phyloP scores from a whole-genome alignment of 2,888 invertebrate genomes.

The Thumatha senex region DNA sequence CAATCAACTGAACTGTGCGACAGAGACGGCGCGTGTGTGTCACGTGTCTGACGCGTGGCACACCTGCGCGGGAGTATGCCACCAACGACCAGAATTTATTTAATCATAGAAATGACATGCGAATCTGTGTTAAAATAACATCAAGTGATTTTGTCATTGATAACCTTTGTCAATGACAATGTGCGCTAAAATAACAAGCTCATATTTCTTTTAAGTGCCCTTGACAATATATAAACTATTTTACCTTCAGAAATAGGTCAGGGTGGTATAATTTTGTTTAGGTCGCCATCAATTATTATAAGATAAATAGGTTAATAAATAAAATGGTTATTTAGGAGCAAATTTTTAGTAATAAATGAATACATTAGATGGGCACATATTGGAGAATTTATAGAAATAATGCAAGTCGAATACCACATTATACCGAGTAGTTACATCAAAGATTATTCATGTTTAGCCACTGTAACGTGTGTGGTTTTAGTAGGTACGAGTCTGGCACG shows the following conservation, averaged over 20 bases:
- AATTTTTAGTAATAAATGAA: background rate
- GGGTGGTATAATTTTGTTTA: conserved; percentile 2
- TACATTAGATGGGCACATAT: too few relatives aligned
- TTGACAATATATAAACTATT: conserved; percentile 16
- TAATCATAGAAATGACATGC: conserved; percentile 20
- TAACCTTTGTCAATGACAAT: conserved; percentile 16
- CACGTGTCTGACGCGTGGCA: conserved; percentile 56
- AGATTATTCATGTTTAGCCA: too few relatives aligned
- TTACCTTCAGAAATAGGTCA: conserved; percentile 8
- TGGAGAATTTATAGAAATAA: too few relatives aligned
- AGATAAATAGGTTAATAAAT: background rate
- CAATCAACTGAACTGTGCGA: conserved; percentile 49
- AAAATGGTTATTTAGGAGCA: background rate
- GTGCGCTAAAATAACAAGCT: conserved; percentile 31
- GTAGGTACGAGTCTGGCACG: too few relatives aligned
- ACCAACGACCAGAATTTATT: conserved; percentile 22
- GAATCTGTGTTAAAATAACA: conserved; percentile 37
- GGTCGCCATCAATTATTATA: conserved; percentile 2
- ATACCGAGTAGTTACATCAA: too few relatives aligned
- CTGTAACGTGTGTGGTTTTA: too few relatives aligned
- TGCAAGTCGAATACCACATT: too few relatives aligned
- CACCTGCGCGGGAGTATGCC: conserved; percentile 54
- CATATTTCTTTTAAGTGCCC: conserved; percentile 17
- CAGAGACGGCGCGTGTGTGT: conserved; percentile 40
- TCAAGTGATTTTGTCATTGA: conserved; percentile 21